phyloP scores from a whole-genome alignment of 1,140 invertebrate species.

The Medauroidea extradentata region DNA sequence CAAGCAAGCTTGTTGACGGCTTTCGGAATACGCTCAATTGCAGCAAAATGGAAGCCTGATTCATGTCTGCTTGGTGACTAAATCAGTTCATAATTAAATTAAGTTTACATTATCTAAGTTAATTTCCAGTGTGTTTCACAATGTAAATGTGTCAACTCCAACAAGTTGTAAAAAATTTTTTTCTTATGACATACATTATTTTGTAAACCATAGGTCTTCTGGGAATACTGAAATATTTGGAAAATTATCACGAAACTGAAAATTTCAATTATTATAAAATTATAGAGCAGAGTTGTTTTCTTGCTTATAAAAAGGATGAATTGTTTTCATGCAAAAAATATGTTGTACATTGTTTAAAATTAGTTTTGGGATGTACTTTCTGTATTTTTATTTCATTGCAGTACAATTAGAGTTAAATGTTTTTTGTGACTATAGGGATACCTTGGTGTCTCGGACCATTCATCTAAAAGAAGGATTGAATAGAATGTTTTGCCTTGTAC shows the following conservation, averaged over 20 bases:
- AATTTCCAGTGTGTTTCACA: too few species aligned
- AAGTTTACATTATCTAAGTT: too few species aligned
- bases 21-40: too few species aligned
- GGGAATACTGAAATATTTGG: neutral
- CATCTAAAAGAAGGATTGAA: slow-evolving; percentile 93
- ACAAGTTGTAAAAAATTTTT: too few species aligned
- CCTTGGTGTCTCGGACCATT: slow-evolving; percentile 80
- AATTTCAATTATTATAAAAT: neutral
- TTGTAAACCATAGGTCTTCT: neutral
- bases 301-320: too few species aligned
- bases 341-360: neutral
- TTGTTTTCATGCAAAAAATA: too few species aligned
- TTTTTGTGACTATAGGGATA: slow-evolving; percentile 59
- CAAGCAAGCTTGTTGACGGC: too few species aligned
- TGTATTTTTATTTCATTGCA: slow-evolving; percentile 9
- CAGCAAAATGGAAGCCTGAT: too few species aligned
- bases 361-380: neutral
- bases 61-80: too few species aligned
- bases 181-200: neutral
- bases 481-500: slow-evolving; percentile 90
- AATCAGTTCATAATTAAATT: too few species aligned
- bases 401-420: neutral
- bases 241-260: neutral
- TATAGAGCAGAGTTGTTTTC: neutral
- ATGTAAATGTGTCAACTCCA: too few species aligned